phyloP scores from a whole-genome alignment of 2,888 invertebrate genomes.

The Apeira syringaria region DNA sequence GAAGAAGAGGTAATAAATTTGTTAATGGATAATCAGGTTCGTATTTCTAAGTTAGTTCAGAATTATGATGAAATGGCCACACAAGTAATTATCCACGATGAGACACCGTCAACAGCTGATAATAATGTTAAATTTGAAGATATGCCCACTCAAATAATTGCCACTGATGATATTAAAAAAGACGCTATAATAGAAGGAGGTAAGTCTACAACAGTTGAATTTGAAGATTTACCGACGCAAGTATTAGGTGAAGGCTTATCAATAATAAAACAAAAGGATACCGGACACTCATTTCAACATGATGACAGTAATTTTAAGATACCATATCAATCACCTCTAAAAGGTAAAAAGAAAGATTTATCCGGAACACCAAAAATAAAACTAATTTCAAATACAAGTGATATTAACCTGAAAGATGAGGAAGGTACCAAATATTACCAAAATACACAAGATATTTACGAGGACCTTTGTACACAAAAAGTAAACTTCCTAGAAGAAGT shows the following conservation, averaged over 20 bases:
- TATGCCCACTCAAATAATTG: constrained; percentile 51
- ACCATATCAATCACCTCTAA: constrained; percentile 52
- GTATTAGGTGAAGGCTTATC: constrained; percentile 39
- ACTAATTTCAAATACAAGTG: constrained; percentile 13
- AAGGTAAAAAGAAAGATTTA: constrained; percentile 49
- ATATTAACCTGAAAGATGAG: constrained; percentile 5
- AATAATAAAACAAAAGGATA: constrained; percentile 13
- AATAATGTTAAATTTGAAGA: constrained; percentile 42
- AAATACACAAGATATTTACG: constrained; percentile 63
- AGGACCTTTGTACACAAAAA: constrained; percentile 64
- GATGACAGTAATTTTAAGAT: constrained; percentile 63
- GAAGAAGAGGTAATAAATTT: constrained; percentile 43
- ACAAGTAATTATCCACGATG: constrained; percentile 43
- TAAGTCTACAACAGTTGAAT: constrained; percentile 29
- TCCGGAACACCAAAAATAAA: constrained; percentile 33
- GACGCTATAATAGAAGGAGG: constrained; percentile 13
- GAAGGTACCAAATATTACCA: constrained; percentile 57
- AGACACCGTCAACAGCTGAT: neutral
- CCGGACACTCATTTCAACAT: constrained; percentile 26
- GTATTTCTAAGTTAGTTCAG: constrained; percentile 10
- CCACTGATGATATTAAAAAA: constrained; percentile 20
- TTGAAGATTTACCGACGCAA: constrained; percentile 56
- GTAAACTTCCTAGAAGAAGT: constrained; percentile 26
- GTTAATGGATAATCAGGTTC: constrained; percentile 18
- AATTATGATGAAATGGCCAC: constrained; percentile 42